phyloP scores from a whole-genome alignment of 2,113 vertebrate species.

The Anarrhichthys ocellatus region DNA sequence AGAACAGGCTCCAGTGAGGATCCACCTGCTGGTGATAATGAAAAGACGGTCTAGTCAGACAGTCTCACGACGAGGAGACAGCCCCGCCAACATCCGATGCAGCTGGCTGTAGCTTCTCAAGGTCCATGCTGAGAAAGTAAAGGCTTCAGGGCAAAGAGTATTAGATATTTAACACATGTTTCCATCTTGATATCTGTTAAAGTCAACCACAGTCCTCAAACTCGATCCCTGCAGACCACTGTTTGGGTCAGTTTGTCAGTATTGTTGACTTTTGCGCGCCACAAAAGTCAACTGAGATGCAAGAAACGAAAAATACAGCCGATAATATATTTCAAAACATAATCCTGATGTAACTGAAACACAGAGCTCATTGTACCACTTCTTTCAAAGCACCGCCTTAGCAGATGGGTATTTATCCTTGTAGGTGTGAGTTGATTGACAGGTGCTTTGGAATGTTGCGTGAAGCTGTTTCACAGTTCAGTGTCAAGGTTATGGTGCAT shows the following conservation, averaged over 20 bases:
- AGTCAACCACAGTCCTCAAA: slow-evolving; percentile 29
- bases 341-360: slow-evolving; percentile 51
- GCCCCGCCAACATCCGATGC: slow-evolving; percentile 73
- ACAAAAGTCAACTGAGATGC: slow-evolving; percentile 28
- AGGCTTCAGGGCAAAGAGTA: slow-evolving; percentile 36
- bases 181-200: slow-evolving; percentile 27
- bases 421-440: slow-evolving; percentile 78
- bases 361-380: slow-evolving; percentile 51
- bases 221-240: slow-evolving; percentile 28
- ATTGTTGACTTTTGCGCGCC: slow-evolving; percentile 40
- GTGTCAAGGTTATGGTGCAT: slow-evolving; percentile 79
- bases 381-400: slow-evolving; percentile 55
- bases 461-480: slow-evolving; percentile 80
- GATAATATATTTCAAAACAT: slow-evolving; percentile 36
- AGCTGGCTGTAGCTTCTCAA: slow-evolving; percentile 74
- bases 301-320: slow-evolving; percentile 30
- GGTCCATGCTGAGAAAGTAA: slow-evolving; percentile 56
- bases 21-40: slow-evolving; percentile 70
- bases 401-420: slow-evolving; percentile 74
- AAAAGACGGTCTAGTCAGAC: slow-evolving; percentile 67
- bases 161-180: slow-evolving; percentile 44
- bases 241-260: slow-evolving; percentile 61
- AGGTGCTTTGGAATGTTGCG: slow-evolving; percentile 79
- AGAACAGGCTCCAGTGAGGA: slow-evolving; percentile 47
- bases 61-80: slow-evolving; percentile 47